Conservation (phyloP, 1,140 invertebrate species). For the Drosophila azteca region DNA sequence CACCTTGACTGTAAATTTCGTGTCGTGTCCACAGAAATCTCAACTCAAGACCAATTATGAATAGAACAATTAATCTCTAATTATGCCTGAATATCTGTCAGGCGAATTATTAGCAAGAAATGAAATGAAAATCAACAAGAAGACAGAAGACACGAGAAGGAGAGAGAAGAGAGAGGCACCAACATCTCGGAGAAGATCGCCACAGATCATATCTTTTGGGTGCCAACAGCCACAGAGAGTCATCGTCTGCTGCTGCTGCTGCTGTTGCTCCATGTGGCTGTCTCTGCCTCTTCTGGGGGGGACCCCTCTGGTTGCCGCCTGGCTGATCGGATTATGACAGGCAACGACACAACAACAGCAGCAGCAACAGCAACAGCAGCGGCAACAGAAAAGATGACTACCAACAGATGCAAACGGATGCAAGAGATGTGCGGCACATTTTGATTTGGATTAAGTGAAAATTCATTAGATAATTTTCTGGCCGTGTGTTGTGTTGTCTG, state of each 20-base stretch:
- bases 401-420: conserved; percentile 72
- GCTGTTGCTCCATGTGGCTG: conserved; percentile 18
- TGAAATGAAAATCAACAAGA: conserved; percentile 67
- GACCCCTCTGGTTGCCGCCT: conserved; percentile 13
- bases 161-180: not conserved
- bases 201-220: conserved; percentile 51
- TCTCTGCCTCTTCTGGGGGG: no score
- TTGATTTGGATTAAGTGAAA: conserved; percentile 78
- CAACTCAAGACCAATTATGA: conserved; percentile 73
- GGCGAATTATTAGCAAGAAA: conserved; percentile 69
- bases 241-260: not conserved
- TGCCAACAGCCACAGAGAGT: conserved; percentile 7
- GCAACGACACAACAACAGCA: conserved; percentile 66
- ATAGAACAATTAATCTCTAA: conserved; percentile 82
- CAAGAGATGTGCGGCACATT: conserved; percentile 35
- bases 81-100: conserved; percentile 81
- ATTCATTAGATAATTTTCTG: conserved; percentile 77
- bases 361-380: conserved; percentile 27
- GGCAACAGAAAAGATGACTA: conserved; percentile 54
- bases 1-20: conserved; percentile 49
- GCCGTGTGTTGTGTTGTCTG: conserved; percentile 8
- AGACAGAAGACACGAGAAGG: conserved; percentile 15
- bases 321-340: conserved; percentile 79
- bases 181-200: conserved; percentile 14
- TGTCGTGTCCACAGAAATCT: conserved; percentile 70